Base-by-base conservation (phyloP, 1,140 invertebrate genomes). In the Dendrolimus kikuchii region DNA sequence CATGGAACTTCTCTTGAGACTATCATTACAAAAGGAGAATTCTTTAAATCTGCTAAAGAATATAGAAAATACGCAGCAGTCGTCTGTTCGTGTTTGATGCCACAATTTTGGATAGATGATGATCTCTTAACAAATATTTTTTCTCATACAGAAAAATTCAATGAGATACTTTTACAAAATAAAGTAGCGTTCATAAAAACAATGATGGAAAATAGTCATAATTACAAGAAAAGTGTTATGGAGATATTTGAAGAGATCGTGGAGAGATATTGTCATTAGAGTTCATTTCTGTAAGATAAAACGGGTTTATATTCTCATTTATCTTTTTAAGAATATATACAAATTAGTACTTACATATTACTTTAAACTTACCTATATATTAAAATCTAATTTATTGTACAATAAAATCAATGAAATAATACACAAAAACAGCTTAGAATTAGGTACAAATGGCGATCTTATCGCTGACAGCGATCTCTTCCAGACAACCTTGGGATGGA, bases 241-340 rank as follows among this genome's bases (percentile, higher is more conserved):
- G 59, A 64, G 36, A 64, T 83, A 55, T 79, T 79, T 63, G 74
- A 81, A 52, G 81, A 86, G 59, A 77, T 86, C 42, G 66, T 78
- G 46, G 62, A 74, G 38, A 59, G 62, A 55, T 82, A 80, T 66
- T 72, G 69, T 60, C 47, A 45, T 9, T 46, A 46, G 36, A 5
- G 9, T 46, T 36, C 7, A 46, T 23, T 6, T 45, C 23, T 45
- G 23, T 45, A 23, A 5, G 5, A 7, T 7, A 23, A 41, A 10
- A 41, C 9, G 6, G 40, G 9, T 50, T 36, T 50, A 41, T 23
- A 23, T 23, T 23, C 23, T 23, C 23, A 23, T 23, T 23, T 23
- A 23, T 23, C 23, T 23, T 23, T 23, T 23, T n/a, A n/a, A n/a
- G 3, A 23, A 23, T 23, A 23, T 23, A 23, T 23, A 23, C 1